Base-by-base conservation (phyloP, 2,888 invertebrate genomes). In the Cataglyphis rosenhaueri region DNA sequence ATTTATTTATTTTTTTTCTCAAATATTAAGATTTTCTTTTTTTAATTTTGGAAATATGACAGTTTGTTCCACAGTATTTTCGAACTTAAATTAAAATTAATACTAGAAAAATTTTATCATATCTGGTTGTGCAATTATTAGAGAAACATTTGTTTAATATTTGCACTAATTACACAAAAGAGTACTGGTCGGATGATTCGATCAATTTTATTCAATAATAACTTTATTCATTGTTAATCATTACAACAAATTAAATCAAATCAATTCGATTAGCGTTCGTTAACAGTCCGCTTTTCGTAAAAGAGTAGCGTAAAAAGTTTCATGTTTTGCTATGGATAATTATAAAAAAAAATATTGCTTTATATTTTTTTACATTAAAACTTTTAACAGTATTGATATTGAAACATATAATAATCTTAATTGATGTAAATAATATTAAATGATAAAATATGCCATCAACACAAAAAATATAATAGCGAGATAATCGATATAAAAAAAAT, bases 401-500 rank as follows among this genome's bases (percentile, higher is more conserved):
- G 2, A 52, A 52, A 52, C 8, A 52, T 52, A 52, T 52, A 8
- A 48, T 48, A 48, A 18, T 6, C 6, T 48, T 48, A 48, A n/a
- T n/a, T 8, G 0, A 52, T n/a, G 52, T n/a, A 8, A 8, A n/a
- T n/a, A 8, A 48, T 48, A 18, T 48, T 48, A 48, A 48, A 48
- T 48, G 6, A 52, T 52, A 52, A 8, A 52, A 8, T 52, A 52
- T n/a, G 8, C 8, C 8, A 52, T 52, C 8, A 8, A 52, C 0
- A 8, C 18, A n/a, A n/a, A 52, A 52, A n/a, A 52, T 52, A 52
- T 1, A n/a, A 52, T 44, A n/a, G n/a, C 52, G 52, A 52, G 29
- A 29, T 59, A 70, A 73, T 59, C n/a, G n/a, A 29, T 59, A 70
- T 57, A n/a, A 25, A 71, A 71, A 57, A 35, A 71, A 57, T 38